Conservation (phyloP, 2,888 invertebrate genomes). For the Philereme transversata region DNA sequence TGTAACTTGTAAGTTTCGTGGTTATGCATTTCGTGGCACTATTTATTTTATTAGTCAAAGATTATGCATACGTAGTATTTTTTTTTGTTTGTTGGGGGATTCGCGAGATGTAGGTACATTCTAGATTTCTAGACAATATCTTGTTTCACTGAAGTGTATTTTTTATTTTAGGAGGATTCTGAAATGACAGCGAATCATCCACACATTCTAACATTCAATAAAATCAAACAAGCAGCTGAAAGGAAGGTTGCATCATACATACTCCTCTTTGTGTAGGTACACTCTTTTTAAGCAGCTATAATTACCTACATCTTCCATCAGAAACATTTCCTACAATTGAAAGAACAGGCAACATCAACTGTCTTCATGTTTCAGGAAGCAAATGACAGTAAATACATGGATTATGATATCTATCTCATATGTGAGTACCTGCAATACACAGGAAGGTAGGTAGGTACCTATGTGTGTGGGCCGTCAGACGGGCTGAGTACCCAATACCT, state of each 20-base stretch:
- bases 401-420: conserved; percentile 89
- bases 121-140: too few relatives aligned
- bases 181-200: conserved; percentile 31
- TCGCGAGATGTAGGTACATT: too few relatives aligned
- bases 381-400: conserved; percentile 84
- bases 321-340: neutral
- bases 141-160: too few relatives aligned
- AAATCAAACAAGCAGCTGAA: conserved; percentile 71
- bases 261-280: conserved; percentile 75
- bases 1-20: too few relatives aligned
- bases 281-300: neutral
- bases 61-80: too few relatives aligned
- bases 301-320: neutral
- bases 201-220: conserved; percentile 63
- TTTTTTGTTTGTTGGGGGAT: too few relatives aligned
- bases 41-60: too few relatives aligned
- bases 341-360: neutral
- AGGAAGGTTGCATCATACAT: conserved; percentile 72
- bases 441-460: conserved; percentile 90
- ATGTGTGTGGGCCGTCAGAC: too few relatives aligned
- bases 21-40: too few relatives aligned
- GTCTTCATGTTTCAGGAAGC: conserved; percentile 65
- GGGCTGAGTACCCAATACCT: too few relatives aligned
- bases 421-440: conserved; percentile 94
- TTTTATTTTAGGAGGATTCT: conserved; percentile 39